Conservation (phyloP, 2,797 vertebrate species). For the Scyliorhinus canicula region DNA sequence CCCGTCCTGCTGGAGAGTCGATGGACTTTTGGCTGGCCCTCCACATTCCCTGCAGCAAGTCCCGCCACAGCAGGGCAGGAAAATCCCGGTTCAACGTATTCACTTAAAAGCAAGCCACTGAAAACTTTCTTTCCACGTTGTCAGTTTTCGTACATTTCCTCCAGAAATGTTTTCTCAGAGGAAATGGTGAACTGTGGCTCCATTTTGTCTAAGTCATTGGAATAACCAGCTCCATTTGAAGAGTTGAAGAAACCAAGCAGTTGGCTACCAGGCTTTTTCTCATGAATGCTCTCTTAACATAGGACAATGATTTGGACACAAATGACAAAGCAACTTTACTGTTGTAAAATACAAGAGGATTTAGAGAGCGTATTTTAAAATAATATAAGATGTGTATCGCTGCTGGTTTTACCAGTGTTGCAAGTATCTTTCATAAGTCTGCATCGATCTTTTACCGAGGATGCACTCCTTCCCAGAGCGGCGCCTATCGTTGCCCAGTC, state of each 20-base stretch:
- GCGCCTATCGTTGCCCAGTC: slow-evolving; percentile 97
- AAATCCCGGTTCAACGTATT: neutral
- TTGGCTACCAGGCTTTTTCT: neutral
- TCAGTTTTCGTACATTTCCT: neutral
- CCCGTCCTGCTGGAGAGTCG: too few species aligned
- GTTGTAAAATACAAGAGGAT: neutral
- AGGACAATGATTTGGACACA: neutral
- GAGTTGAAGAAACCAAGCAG: neutral
- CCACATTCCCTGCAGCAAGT: too few species aligned
- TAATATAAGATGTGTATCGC: neutral
- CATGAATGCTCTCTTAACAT: neutral
- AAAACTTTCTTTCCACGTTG: neutral
- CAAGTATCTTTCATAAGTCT: slow-evolving; percentile 97
- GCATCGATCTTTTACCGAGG: slow-evolving; percentile 96
- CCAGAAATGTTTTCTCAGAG: neutral
- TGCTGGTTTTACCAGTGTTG: slow-evolving; percentile 74
- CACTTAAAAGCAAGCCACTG: neutral
- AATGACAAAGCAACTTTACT: neutral
- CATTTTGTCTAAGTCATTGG: neutral
- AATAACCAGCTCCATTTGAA: neutral
- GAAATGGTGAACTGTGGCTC: neutral
- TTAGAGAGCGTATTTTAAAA: neutral
- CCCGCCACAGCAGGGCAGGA: too few species aligned
- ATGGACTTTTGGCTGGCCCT: too few species aligned
- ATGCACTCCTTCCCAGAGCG: slow-evolving; percentile 89